Conservation (phyloP, 2,113 vertebrate species). For the Pelobates fuscus region DNA sequence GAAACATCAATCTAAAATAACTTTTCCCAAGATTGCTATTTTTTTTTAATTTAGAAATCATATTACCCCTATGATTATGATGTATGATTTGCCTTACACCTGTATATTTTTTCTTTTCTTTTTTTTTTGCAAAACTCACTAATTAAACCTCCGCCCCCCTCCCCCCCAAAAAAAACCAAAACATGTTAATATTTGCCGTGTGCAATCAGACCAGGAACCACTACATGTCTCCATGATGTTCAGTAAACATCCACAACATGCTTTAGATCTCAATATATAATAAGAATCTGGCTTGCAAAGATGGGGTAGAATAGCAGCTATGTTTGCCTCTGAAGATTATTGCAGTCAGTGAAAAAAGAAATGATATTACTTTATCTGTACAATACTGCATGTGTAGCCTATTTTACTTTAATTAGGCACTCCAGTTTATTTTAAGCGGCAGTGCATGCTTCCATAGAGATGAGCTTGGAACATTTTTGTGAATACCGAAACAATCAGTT, state of each 20-base stretch:
- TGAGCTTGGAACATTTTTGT: background rate
- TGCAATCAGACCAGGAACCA: no score
- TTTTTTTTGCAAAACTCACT: no score
- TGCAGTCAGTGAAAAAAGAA: constrained; percentile 52
- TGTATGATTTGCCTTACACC: no score
- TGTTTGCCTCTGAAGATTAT: constrained; percentile 60
- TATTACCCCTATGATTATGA: no score
- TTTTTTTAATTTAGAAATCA: no score
- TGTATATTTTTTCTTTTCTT: no score
- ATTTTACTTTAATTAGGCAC: background rate
- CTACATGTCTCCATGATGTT: background rate
- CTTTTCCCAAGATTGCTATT: no score
- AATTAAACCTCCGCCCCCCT: no score
- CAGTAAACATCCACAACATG: background rate
- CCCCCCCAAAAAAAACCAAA: no score
- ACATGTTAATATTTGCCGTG: background rate
- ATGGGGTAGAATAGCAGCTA: constrained; percentile 1
- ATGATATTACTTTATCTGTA: constrained; percentile 55
- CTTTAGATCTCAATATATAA: constrained; percentile 9
- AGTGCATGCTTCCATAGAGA: background rate
- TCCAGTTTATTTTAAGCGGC: constrained; percentile 29
- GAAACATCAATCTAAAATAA: no score
- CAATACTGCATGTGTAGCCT: constrained; percentile 49
- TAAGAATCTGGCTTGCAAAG: constrained; percentile 1
- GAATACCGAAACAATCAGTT: no score